A percentile compares a stretch with the other conserved stretches of the same genome.
phyloP scores from a whole-genome alignment of 64 coral and sea anemone genomes.

The Pocillopora verrucosa region DNA sequence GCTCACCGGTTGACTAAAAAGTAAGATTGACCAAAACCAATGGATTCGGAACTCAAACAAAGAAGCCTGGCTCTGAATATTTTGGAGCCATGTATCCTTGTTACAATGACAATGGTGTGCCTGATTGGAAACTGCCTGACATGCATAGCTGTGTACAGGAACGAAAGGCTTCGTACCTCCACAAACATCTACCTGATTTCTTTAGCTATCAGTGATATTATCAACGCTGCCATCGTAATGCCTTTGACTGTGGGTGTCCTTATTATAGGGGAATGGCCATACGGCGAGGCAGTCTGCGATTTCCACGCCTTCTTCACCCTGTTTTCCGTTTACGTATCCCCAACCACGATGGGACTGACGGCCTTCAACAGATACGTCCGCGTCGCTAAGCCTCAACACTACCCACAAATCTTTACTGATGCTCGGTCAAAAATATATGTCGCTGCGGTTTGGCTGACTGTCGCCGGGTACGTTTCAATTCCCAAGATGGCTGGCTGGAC shows the following conservation, averaged over 20 bases:
- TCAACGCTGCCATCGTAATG: not conserved
- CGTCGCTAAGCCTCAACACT: not conserved
- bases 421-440: not conserved
- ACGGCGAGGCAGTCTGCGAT: not conserved
- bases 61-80: slow-evolving; percentile 44
- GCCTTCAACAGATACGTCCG: slow-evolving; percentile 17
- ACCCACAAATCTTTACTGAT: not conserved
- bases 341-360: slow-evolving; percentile 10
- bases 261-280: not conserved
- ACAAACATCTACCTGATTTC: slow-evolving; percentile 57
- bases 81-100: slow-evolving; percentile 23
- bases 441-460: not conserved
- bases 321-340: slow-evolving; percentile 13
- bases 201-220: slow-evolving; percentile 1
- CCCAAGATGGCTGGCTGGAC: slow-evolving; percentile 14
- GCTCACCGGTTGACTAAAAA: no score
- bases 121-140: slow-evolving; percentile 41
- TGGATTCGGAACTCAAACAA: not conserved
- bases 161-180: slow-evolving; percentile 44
- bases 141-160: slow-evolving; percentile 43
- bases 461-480: slow-evolving; percentile 6
- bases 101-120: slow-evolving; percentile 35
- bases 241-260: not conserved
- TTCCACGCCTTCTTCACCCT: not conserved
- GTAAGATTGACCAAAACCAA: not conserved